These are phyloP conservation scores for Echinops telfairi DNA, from an alignment of 2,113 vertebrate genomes.

Conservation along the genomic window DNA sequence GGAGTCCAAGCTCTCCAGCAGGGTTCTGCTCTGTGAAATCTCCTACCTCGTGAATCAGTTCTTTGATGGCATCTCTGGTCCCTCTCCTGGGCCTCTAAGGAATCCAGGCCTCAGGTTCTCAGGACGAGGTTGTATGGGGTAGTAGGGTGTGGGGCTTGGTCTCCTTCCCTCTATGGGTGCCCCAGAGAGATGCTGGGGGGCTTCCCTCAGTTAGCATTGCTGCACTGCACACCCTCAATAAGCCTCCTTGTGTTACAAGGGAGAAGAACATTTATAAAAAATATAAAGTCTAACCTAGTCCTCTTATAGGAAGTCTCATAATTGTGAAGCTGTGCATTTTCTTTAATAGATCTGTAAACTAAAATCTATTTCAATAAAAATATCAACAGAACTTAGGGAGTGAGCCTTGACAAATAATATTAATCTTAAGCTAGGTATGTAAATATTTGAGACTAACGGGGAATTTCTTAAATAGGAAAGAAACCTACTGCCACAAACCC, in stretches of 20 bases:
- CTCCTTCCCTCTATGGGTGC: neutral
- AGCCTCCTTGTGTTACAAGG: neutral
- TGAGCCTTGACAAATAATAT: neutral
- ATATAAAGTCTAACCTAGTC: neutral
- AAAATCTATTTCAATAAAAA: constrained; percentile 25
- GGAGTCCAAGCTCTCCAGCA: constrained; percentile 21
- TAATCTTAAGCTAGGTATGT: constrained; percentile 51
- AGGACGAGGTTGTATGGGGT: neutral
- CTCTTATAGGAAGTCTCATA: neutral
- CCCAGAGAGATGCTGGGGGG: neutral
- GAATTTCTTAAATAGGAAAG: constrained; percentile 34
- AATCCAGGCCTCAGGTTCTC: neutral
- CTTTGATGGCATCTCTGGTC: constrained; percentile 7
- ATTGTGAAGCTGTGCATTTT: neutral
- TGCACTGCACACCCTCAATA: neutral
- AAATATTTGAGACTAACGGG: constrained; percentile 41
- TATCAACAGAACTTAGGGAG: neutral
- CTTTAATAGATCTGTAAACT: neutral
- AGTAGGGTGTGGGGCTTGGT: neutral
- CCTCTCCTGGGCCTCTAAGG: constrained; percentile 1
- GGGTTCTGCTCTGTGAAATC: constrained; percentile 26
- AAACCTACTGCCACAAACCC: neutral
- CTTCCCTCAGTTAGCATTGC: neutral
- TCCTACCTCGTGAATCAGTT: constrained; percentile 44
- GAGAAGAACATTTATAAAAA: neutral